Evolutionary conservation across 1,140 invertebrate species (phyloP).

Genomic region (Micrasema minimum): DNA sequence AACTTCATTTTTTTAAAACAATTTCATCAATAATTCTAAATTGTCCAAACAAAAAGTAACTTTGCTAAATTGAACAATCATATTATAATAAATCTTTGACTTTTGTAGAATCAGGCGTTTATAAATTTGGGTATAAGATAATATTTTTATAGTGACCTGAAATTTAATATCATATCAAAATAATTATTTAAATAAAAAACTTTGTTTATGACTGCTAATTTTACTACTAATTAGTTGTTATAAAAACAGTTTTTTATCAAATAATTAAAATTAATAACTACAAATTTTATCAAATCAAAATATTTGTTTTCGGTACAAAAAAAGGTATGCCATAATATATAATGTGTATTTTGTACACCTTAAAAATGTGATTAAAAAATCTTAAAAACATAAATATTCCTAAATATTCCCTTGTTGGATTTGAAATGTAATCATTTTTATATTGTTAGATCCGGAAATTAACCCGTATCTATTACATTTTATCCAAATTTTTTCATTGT

Average conservation of each 20-base stretch:
- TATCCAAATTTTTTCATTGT: too few species aligned
- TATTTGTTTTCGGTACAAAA: constrained; percentile 1
- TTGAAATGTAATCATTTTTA: too few species aligned
- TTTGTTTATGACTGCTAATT: too few species aligned
- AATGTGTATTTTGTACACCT: not conserved
- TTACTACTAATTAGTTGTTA: too few species aligned
- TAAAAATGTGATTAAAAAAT: not conserved
- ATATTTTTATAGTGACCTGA: not conserved
- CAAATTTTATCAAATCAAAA: not conserved
- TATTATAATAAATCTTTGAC: too few species aligned
- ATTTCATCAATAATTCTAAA: not conserved
- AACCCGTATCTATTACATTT: too few species aligned
- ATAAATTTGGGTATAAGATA: not conserved
- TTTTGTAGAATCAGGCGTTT: too few species aligned
- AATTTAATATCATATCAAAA: too few species aligned
- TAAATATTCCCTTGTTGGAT: too few species aligned
- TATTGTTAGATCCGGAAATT: too few species aligned
- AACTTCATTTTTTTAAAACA: not conserved
- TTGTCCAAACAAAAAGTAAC: not conserved
- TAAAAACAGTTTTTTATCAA: not conserved
- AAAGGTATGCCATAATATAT: not conserved
- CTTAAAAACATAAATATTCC: not conserved
- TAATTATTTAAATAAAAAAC: too few species aligned
- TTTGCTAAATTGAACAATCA: too few species aligned
- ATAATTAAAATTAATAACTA: not conserved